These are phyloP conservation scores for Colaptes auratus DNA, from an alignment of 2,113 vertebrate species.

Conservation along the genomic window DNA sequence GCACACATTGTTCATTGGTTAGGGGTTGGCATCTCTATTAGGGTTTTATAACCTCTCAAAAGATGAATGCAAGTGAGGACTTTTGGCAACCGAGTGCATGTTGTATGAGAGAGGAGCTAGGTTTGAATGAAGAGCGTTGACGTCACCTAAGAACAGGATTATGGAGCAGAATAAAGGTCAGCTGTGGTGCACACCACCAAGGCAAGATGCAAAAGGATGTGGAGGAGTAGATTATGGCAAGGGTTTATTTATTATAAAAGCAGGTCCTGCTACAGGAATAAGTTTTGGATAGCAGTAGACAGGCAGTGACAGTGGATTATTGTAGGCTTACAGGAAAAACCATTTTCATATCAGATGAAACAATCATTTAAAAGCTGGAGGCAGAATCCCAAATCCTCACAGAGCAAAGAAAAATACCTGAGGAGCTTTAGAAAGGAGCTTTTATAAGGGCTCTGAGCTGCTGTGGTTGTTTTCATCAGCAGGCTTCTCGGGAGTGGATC, in stretches of 20 bases:
- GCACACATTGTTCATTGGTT: constrained; percentile 10
- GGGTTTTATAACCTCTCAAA: constrained; percentile 1
- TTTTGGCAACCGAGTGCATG: not conserved
- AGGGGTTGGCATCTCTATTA: not conserved
- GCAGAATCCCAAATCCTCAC: constrained; percentile 29
- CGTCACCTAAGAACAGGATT: not conserved
- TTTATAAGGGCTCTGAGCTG: not conserved
- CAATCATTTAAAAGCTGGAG: constrained; percentile 14
- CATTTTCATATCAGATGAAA: constrained; percentile 15
- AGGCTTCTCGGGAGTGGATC: not conserved
- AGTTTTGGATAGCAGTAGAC: not conserved
- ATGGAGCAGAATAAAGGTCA: constrained; percentile 24
- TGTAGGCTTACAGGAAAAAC: not conserved
- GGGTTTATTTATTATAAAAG: constrained; percentile 8
- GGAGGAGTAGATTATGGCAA: not conserved
- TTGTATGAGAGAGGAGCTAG: not conserved
- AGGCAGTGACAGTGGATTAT: not conserved
- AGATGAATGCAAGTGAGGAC: not conserved
- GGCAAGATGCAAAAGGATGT: not conserved
- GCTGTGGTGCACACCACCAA: not conserved
- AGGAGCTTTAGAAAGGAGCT: constrained; percentile 12
- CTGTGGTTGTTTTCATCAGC: not conserved
- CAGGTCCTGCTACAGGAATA: not conserved
- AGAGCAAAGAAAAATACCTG: constrained; percentile 16
- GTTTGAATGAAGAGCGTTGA: constrained; percentile 36